Percentiles rank a stretch among this genome's conserved stretches.
Conservation (phyloP, 2,888 invertebrate species). For the Aricia artaxerxes region DNA sequence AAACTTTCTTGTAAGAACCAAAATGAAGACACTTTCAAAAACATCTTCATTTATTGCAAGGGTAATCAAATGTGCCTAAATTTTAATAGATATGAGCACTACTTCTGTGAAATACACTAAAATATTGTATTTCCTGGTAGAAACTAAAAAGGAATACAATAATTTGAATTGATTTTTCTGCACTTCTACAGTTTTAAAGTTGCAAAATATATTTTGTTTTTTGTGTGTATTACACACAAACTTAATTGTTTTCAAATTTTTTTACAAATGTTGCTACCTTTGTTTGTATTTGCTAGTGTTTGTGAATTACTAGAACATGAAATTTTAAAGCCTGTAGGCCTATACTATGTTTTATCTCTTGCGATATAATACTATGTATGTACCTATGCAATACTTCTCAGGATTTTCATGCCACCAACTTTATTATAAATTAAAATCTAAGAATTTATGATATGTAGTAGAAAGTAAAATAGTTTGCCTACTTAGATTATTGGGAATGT, state of each 20-base stretch:
- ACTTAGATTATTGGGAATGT: slow-evolving; percentile 17
- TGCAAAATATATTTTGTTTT: not conserved
- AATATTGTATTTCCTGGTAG: not conserved
- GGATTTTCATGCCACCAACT: not conserved
- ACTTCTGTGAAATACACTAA: not conserved
- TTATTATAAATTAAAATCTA: not conserved
- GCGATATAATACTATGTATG: not conserved
- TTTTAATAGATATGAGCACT: not conserved
- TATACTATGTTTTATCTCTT: not conserved
- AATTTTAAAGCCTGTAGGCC: not conserved
- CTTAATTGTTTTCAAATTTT: not conserved
- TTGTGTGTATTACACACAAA: not conserved
- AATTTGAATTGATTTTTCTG: not conserved
- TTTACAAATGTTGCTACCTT: slow-evolving; percentile 5
- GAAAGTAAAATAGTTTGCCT: not conserved
- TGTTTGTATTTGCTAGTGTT: not conserved
- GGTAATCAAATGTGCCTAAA: slow-evolving; percentile 5
- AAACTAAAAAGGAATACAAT: not conserved
- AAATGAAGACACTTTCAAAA: not conserved
- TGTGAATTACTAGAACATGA: not conserved
- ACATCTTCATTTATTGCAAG: not conserved
- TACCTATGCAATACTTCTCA: not conserved
- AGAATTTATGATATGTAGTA: not conserved
- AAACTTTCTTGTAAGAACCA: slow-evolving; percentile 23
- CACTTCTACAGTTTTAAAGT: not conserved